Evolutionary conservation across 2,113 vertebrate species (phyloP), one percentile per base, ranked within the genome.

Genomic region (Oryzias celebensis): DNA sequence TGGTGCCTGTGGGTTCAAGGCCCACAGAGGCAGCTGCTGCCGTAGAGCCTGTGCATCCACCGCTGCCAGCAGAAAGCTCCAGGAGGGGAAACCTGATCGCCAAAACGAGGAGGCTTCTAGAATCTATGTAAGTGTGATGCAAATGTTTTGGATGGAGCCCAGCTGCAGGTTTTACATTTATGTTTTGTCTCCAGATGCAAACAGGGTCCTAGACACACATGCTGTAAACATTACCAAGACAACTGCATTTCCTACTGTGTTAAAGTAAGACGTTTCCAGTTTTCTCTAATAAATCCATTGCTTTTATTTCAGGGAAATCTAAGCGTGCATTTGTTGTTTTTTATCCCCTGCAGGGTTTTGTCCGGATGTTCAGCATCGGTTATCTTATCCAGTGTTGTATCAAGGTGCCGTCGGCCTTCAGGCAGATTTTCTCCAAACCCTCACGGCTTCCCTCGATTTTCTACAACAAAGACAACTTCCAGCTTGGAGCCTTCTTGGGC

Each of bases 401-500:
- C 63, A 94, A 94, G 82, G 93, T 99, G 56, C 97, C 97, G 46
- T 97, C 96, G 65, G 90, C 95, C 0, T 95, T 98, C 82, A 91
- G 97, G 28, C 94, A 97, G 74, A 89, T 95, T 82, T 96, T 98
- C 83, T 95, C 97, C 52, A 92, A 96, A 66, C 97, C 97, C 0
- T 99, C 97, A 2, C 89, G 94, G 4, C 88, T 99, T 3, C 78
- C 96, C 28, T 96, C 95, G 1, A 93, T 98, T 58, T 95, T 99
- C 88, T 98, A 98, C 93, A 98, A 96, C 89, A 98, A 97, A 81
- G 97, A 99, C 71, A 99, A 98, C 87, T 98, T 99, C 84, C 96
- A 97, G 75, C 93, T 99, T 0, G 97, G 96, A 23, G 97, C 96
- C 61, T 99, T 99, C 73, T 90, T 99, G 5, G 97, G 97, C 36